Percentiles rank a stretch among this genome's conserved stretches.
phyloP scores from a whole-genome alignment of 1,140 invertebrate species.

The Babylonia areolata region DNA sequence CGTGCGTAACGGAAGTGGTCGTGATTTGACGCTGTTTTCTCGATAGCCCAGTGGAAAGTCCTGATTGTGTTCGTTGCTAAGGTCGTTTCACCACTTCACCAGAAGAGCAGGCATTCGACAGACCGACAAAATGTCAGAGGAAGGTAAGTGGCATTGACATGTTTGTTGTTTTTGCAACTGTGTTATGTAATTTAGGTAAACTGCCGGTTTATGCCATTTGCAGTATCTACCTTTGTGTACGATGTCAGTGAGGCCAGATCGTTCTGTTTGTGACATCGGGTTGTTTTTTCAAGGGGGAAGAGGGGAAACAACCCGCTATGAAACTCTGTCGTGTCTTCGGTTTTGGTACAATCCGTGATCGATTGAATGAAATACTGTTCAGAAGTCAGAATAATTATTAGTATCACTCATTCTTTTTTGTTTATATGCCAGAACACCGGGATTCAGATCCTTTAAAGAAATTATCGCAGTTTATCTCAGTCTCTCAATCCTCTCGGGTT shows the following conservation, averaged over 20 bases:
- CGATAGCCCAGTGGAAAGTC: neutral
- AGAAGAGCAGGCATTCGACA: neutral
- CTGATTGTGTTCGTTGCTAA: slow-evolving; percentile 12
- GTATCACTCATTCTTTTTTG: too few species aligned
- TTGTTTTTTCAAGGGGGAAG: neutral
- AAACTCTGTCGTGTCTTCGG: too few species aligned
- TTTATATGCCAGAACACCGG: too few species aligned
- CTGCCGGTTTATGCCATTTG: too few species aligned
- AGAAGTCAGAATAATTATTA: too few species aligned
- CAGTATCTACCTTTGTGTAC: neutral
- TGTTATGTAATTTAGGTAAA: neutral
- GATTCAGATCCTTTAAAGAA: too few species aligned
- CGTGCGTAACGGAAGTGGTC: neutral
- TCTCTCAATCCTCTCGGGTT: too few species aligned
- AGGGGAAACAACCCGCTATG: neutral
- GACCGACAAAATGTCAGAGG: neutral
- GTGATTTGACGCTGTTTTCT: neutral
- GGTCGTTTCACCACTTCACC: neutral
- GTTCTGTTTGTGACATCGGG: neutral
- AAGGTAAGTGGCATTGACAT: neutral
- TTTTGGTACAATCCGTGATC: too few species aligned
- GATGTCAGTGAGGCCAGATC: neutral
- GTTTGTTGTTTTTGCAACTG: neutral
- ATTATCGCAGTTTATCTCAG: too few species aligned
- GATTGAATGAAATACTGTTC: too few species aligned